A percentile compares a stretch with the other conserved stretches of the same genome.
These are phyloP conservation scores for Tetragonisca angustula DNA, from an alignment of 2,888 invertebrate genomes.

Conservation along the genomic window DNA sequence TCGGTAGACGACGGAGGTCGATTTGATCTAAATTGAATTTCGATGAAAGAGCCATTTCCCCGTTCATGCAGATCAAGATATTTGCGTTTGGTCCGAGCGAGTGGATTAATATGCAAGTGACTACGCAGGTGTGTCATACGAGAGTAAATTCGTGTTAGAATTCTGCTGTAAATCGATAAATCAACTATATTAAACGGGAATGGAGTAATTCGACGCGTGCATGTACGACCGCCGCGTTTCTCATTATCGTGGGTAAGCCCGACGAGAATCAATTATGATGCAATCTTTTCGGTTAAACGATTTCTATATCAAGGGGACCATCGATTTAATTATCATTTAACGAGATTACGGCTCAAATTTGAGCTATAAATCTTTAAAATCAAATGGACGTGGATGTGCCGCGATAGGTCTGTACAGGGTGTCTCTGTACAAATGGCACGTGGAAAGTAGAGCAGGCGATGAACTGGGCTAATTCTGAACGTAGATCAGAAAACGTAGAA, in stretches of 20 bases:
- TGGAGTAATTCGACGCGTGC: conserved; percentile 18
- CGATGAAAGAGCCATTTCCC: conserved; percentile 17
- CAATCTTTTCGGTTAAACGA: conserved; percentile 30
- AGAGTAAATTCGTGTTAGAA: conserved; percentile 42
- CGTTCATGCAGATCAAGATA: conserved; percentile 34
- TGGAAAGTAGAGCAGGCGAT: no score
- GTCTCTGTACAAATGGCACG: no score
- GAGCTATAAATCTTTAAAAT: neutral
- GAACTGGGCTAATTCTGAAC: no score
- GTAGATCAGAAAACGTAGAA: no score
- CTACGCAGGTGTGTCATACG: conserved; percentile 41
- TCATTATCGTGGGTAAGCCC: conserved; percentile 22
- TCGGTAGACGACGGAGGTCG: conserved; percentile 27
- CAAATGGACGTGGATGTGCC: neutral
- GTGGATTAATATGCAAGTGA: conserved; percentile 59
- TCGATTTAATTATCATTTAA: conserved; percentile 11
- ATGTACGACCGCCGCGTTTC: conserved; percentile 11
- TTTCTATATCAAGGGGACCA: conserved; percentile 12
- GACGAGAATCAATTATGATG: conserved; percentile 12
- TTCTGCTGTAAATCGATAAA: conserved; percentile 35
- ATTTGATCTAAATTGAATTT: conserved; percentile 44
- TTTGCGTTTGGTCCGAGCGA: conserved; percentile 52
- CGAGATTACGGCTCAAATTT: neutral
- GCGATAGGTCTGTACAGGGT: neutral
- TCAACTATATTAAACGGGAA: conserved; percentile 42